A percentile compares a stretch with the other conserved stretches of the same genome.
These are phyloP conservation scores for Caenorhabditis sp. DNA, from an alignment of 2,888 invertebrate genomes.

Conservation along the genomic window DNA sequence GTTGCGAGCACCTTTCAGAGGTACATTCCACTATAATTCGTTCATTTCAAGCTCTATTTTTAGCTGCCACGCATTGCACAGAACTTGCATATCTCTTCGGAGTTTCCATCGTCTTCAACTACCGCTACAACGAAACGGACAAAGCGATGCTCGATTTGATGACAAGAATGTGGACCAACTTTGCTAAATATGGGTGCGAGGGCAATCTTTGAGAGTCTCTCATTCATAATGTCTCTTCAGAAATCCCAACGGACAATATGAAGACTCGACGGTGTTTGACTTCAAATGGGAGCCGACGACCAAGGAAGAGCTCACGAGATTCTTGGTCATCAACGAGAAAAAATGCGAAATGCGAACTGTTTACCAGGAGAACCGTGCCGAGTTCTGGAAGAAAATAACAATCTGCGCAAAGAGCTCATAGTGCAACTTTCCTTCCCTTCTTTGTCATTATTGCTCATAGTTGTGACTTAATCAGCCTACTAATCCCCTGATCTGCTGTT, in stretches of 20 bases:
- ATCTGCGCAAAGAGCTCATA: constrained; percentile 53
- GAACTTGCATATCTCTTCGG: constrained; percentile 76
- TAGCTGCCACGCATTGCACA: constrained; percentile 71
- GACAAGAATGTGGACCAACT: constrained; percentile 75
- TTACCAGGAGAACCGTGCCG: constrained; percentile 63
- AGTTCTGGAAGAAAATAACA: constrained; percentile 67
- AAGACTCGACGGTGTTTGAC: constrained; percentile 69
- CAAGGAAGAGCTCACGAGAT: constrained; percentile 52
- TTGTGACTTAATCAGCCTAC: background rate
- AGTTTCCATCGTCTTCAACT: constrained; percentile 72
- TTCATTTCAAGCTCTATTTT: too few relatives aligned
- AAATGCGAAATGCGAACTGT: constrained; percentile 66
- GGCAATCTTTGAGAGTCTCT: background rate
- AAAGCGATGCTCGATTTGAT: constrained; percentile 69
- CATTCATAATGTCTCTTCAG: constrained; percentile 43
- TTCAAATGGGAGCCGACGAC: constrained; percentile 72
- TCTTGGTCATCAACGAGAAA: constrained; percentile 63
- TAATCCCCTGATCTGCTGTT: background rate
- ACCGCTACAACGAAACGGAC: constrained; percentile 68
- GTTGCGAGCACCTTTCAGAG: constrained; percentile 70
- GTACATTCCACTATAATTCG: constrained; percentile 19
- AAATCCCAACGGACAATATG: constrained; percentile 74
- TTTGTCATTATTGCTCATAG: background rate
- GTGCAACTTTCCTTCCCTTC: background rate
- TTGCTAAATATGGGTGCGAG: constrained; percentile 73